phyloP scores from a whole-genome alignment of 1,140 invertebrate species.

The Eriosoma lanigerum region DNA sequence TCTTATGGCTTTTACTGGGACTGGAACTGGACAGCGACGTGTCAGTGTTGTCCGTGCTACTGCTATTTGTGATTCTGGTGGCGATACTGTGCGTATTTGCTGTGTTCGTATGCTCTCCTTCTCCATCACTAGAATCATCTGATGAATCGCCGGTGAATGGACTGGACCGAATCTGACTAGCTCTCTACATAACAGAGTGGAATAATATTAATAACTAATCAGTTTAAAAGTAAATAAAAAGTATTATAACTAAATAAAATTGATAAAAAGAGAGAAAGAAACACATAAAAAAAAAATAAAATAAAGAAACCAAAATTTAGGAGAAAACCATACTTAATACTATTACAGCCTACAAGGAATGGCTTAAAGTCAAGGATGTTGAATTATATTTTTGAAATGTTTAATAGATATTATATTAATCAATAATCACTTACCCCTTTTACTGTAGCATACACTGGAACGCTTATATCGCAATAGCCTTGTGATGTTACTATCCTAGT shows the following conservation, averaged over 20 bases:
- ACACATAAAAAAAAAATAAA: too few species aligned
- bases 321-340: too few species aligned
- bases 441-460: conserved; percentile 93
- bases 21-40: conserved; percentile 64
- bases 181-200: conserved; percentile 65
- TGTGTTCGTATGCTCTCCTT: conserved; percentile 61
- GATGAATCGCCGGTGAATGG: conserved; percentile 94
- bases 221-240: too few species aligned
- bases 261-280: too few species aligned
- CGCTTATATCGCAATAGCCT: conserved; percentile 82
- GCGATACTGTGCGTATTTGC: conserved; percentile 54
- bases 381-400: too few species aligned
- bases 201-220: too few species aligned
- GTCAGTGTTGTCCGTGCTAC: conserved; percentile 58
- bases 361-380: too few species aligned
- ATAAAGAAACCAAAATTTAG: too few species aligned
- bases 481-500: conserved; percentile 52
- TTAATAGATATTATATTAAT: too few species aligned
- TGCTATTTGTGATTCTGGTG: conserved; percentile 61
- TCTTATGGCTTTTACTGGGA: conserved; percentile 81
- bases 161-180: conserved; percentile 92
- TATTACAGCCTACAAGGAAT: too few species aligned
- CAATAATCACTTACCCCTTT: conserved; percentile 75
- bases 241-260: too few species aligned
- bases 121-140: conserved; percentile 90